Base-by-base conservation (phyloP, 37 sponge, comb jelly and placozoan genomes). In the Ianthella basta region DNA sequence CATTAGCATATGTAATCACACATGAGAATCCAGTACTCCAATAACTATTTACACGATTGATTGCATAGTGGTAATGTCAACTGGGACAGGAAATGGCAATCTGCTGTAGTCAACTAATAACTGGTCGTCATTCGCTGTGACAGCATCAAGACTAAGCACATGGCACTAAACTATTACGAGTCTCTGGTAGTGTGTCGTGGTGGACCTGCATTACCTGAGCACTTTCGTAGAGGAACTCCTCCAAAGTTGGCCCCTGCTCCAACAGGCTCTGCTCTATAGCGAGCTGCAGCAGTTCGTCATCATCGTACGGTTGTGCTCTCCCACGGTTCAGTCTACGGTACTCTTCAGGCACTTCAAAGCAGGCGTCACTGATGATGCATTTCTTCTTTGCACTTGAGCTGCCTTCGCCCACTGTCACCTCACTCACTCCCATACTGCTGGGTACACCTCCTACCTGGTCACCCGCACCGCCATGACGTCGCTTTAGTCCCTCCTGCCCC, bases 231-330 rank as follows among this genome's bases (percentile, higher is more conserved):
- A 19, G 34, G 69, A 30, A 25, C 38, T 37, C 35, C 38, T 12
- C 72, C 37, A 23, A 40, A 39, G 50, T 12, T 13, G 60, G 72
- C 23, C 60, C 80, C 75, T 87, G 89, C 33, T 95, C 96, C 79
- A 95, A 68, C 53, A 97, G 72, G 79, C 97, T 97, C 86, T 99
- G 96, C 69, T 84, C 81, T 40, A 99, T 95, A 25, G 99, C 99
- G 86, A 88, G 82, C 88, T 99, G 99, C 81, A 99, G 87, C 56
- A 95, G 86, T 72, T 92, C 92, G 54, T 99, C 99, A 72, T 97
- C 96, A 57, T 95, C 87, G 59, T 92, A 83, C 72, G 86, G 81
- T 24, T 40, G 59, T 6, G 35, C 41, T 23, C 60, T 53, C 63
- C 30, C 74, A 14, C 63, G 27, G 27, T 73, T 53, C 21, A 87